These are phyloP conservation scores for Onychomys arenicola DNA, from an alignment of 2,797 vertebrate genomes.

Conservation along the genomic window DNA sequence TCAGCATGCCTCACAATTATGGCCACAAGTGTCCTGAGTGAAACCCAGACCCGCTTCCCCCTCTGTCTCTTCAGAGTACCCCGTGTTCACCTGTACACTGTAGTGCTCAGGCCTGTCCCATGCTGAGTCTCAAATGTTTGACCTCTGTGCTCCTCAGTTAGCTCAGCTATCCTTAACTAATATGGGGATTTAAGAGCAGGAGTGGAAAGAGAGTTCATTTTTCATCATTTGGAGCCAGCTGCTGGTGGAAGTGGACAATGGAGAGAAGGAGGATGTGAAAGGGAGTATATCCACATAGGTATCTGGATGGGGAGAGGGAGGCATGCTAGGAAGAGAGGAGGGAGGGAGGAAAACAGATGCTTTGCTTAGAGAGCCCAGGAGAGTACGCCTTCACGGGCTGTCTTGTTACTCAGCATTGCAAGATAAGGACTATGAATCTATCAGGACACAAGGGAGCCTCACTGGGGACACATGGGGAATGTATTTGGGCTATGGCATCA, in stretches of 20 bases:
- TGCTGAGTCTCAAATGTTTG: neutral
- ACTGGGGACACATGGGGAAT: neutral
- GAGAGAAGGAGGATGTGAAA: neutral
- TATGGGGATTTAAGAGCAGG: neutral
- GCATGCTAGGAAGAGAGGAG: neutral
- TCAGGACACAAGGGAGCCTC: neutral
- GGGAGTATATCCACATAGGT: neutral
- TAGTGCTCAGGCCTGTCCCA: neutral
- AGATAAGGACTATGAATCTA: neutral
- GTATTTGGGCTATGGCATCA: neutral
- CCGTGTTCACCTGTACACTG: neutral
- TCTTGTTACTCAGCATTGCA: neutral
- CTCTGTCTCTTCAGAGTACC: neutral
- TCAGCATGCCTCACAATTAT: accelerated
- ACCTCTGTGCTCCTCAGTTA: neutral
- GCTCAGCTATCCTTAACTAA: neutral
- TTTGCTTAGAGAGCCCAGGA: neutral
- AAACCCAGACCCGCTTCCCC: neutral
- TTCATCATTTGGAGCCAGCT: neutral
- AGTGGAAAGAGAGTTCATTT: neutral
- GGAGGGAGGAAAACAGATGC: neutral
- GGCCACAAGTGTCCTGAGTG: neutral
- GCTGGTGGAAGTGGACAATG: neutral
- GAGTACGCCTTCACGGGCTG: neutral
- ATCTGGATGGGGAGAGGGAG: neutral